These are phyloP conservation scores for Thamnaconus septentrionalis DNA, from an alignment of 2,113 vertebrate species.

Conservation along the genomic window DNA sequence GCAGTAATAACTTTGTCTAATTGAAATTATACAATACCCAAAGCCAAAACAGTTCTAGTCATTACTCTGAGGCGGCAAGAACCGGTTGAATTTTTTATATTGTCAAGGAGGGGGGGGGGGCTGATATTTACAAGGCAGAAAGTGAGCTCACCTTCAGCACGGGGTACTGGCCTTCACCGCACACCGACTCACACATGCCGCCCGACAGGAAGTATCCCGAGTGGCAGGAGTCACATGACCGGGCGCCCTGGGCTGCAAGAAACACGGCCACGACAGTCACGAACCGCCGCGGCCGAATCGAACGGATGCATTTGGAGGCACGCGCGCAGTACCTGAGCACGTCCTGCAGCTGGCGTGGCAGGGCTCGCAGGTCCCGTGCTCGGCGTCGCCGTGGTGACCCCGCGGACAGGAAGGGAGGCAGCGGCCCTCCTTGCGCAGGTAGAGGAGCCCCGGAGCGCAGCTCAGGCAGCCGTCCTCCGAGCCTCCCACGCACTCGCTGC, in stretches of 20 bases:
- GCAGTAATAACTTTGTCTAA: slow-evolving; percentile 39
- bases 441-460: slow-evolving; percentile 78
- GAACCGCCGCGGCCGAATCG: not conserved
- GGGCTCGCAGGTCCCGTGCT: slow-evolving; percentile 76
- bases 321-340: slow-evolving; percentile 77
- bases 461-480: slow-evolving; percentile 78
- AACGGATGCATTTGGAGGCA: too few relatives aligned
- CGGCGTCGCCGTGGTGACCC: slow-evolving; percentile 73
- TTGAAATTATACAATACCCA: slow-evolving; percentile 27
- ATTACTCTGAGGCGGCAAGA: slow-evolving; percentile 9
- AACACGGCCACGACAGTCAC: not conserved
- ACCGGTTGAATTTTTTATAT: not conserved
- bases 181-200: slow-evolving; percentile 78
- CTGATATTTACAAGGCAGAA: slow-evolving; percentile 23
- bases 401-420: slow-evolving; percentile 82
- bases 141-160: slow-evolving; percentile 70
- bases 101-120: not conserved
- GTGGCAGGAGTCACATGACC: slow-evolving; percentile 83
- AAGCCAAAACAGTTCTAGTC: slow-evolving; percentile 46
- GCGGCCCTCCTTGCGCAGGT: slow-evolving; percentile 73
- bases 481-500: slow-evolving; percentile 79
- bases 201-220: slow-evolving; percentile 77
- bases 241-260: slow-evolving; percentile 70
- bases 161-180: slow-evolving; percentile 79
- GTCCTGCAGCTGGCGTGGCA: slow-evolving; percentile 84